Base-by-base conservation (phyloP, 2,888 invertebrate species). In the Heliconius ismenius region DNA sequence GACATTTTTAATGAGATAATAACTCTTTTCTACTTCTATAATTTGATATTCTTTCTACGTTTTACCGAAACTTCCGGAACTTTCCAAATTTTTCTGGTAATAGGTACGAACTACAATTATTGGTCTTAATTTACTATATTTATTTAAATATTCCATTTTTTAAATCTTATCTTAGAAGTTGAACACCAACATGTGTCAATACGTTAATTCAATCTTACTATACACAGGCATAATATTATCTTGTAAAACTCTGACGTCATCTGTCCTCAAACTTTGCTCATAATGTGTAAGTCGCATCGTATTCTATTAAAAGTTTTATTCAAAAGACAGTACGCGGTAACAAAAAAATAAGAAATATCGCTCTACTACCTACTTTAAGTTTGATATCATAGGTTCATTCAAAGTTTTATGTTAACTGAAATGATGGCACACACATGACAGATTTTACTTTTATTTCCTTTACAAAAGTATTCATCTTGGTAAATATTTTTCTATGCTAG, bases 341-440 rank as follows among this genome's bases (percentile, higher is more conserved):
- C 32, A 70, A 70, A 70, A 69, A 70, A 70, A 70, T 70, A 70
- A 70, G 70, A 70, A 70, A 70, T 58, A 58, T 58, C 58, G 58
- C 58, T 58, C 21, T 58, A n/a, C 58, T 36, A 58, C 43, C 49
- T 54, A 69, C 70, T 58, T 70, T 21, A 58, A 58, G 58, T 58
- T 70, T 24, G 28, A 49, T 58, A 70, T 70, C 32, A n/a, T 32
- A 68, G 26, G 43, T 73, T 65, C 36, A 32, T 58, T 32, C 49
- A 3, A 70, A n/a, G 54, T 70, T 54, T 70, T 54, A 54, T 58
- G 54, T 28, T 58, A 15, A 70, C 49, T 58, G n/a, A 58, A 58
- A 10, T 58, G 58, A 43, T 49, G 26, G 24, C 1, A n/a, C n/a
- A n/a, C n/a, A n/a, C n/a, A 18, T 69, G 32, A 69, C 28, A 54